Base-by-base conservation (phyloP, 2,888 invertebrate genomes). In the Resseliella maxima region DNA sequence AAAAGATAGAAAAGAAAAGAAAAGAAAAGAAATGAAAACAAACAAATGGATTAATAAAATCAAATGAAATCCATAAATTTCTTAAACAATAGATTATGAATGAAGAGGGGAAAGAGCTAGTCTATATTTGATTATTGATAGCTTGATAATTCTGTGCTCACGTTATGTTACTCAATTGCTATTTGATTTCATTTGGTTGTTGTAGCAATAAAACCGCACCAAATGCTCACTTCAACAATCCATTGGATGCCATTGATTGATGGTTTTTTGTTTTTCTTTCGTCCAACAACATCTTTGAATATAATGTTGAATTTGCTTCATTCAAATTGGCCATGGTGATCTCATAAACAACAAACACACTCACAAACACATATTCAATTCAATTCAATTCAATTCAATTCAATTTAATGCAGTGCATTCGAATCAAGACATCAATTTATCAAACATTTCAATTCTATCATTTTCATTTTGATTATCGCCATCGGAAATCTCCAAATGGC, bases 91-190 rank as follows among this genome's bases (percentile, higher is more conserved):
- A 72, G 72, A 31, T 72, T 72, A 72, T 72, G 27, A 35, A 3
- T n/a, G 50, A 18, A 18, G 50, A 18, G 50, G 24, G 24, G 24
- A 72, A 35, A 31, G 31, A 72, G 10, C 72, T 12, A 72, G 72
- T 72, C 72, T n/a, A 72, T 72, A 72, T 72, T 72, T 72, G 72
- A 72, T 72, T 72, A 72, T 72, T 72, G 72, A 72, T 72, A 72
- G 72, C 72, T 27, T 5, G 31, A 72, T 72, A 27, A 72, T 72
- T 10, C 24, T 24, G 24, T 59, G 59, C 27, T 59, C 72, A 31
- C 72, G 15, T 31, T 15, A 72, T 72, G 12, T 72, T 72, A 18
- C 46, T 50, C 1, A 18, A 18, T 27, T 72, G 59, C 24, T 15
- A 27, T 24, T 72, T 5, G 35, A 72, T 72, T 31, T 31, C 72